phyloP scores from a whole-genome alignment of 2,113 vertebrate species.

The Casuarius casuarius region DNA sequence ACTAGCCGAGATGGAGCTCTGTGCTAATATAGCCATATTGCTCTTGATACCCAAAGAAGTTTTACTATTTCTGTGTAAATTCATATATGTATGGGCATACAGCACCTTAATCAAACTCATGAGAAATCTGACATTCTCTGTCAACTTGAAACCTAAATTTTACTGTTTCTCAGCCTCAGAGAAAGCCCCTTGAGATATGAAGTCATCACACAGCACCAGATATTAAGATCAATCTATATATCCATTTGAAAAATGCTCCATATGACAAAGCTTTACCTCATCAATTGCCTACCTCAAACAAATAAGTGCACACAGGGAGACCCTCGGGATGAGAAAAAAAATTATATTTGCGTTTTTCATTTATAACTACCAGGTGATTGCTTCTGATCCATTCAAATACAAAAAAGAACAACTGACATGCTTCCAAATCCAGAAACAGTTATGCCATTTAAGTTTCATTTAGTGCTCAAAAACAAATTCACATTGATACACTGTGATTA shows the following conservation, averaged over 20 bases:
- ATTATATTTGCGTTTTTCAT: background rate
- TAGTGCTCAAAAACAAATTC: background rate
- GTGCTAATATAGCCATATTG: background rate
- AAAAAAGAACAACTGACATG: background rate
- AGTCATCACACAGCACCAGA: background rate
- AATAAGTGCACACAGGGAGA: background rate
- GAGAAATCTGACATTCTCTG: background rate
- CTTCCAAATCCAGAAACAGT: background rate
- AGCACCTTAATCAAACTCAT: background rate
- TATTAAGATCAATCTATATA: background rate
- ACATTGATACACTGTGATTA: background rate
- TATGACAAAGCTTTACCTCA: background rate
- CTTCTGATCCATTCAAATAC: constrained; percentile 8
- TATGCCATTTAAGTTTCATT: background rate
- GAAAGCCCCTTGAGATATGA: background rate
- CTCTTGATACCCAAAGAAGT: background rate
- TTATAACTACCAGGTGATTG: background rate
- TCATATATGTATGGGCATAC: background rate
- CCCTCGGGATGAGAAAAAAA: background rate
- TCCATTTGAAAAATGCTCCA: background rate
- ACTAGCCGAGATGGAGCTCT: background rate
- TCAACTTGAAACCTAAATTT: background rate
- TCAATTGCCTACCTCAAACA: background rate
- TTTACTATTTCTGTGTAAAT: background rate
- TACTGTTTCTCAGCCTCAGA: background rate